Evolutionary conservation across 1,140 invertebrate genomes (phyloP).

Genomic region (Diprion similis): DNA sequence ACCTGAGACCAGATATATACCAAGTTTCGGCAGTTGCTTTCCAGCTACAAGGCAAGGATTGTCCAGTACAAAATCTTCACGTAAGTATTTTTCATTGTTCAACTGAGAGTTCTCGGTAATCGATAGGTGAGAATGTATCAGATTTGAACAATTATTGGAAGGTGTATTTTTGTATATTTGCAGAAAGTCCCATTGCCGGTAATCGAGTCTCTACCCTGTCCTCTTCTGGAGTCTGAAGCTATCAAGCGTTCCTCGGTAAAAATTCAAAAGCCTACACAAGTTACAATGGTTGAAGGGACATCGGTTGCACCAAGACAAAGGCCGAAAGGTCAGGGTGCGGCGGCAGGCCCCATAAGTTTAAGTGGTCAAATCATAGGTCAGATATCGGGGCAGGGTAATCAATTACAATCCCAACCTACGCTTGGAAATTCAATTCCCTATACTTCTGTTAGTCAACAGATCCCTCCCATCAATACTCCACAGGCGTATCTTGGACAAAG

Average conservation of each 20-base stretch:
- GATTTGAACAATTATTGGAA: too few relatives aligned
- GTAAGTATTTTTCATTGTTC: slow-evolving; percentile 62
- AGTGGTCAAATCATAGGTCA: slow-evolving; percentile 57
- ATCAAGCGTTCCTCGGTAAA: slow-evolving; percentile 66
- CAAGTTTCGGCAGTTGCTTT: slow-evolving; percentile 86
- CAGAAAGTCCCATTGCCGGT: slow-evolving; percentile 72
- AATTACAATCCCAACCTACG: slow-evolving; percentile 39
- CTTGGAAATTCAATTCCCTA: slow-evolving; percentile 45
- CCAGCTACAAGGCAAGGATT: slow-evolving; percentile 74
- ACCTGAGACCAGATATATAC: slow-evolving; percentile 86
- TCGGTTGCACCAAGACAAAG: slow-evolving; percentile 86
- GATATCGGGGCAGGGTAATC: slow-evolving; percentile 57
- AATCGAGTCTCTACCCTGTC: slow-evolving; percentile 70
- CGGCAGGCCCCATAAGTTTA: slow-evolving; percentile 55
- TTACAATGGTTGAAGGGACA: slow-evolving; percentile 72
- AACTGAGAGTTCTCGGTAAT: background rate
- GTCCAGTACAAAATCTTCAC: slow-evolving; percentile 84
- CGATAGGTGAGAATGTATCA: background rate
- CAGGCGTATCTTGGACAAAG: slow-evolving; percentile 34
- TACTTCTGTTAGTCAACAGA: slow-evolving; percentile 44
- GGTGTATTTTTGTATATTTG: slow-evolving; percentile 28
- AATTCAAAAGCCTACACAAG: slow-evolving; percentile 59
- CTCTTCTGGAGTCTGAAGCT: slow-evolving; percentile 70
- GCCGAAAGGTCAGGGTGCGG: slow-evolving; percentile 72
- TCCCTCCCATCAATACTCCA: slow-evolving; percentile 42